Base-by-base conservation (phyloP, 1,140 invertebrate species). In the Hycleus phaleratus region DNA sequence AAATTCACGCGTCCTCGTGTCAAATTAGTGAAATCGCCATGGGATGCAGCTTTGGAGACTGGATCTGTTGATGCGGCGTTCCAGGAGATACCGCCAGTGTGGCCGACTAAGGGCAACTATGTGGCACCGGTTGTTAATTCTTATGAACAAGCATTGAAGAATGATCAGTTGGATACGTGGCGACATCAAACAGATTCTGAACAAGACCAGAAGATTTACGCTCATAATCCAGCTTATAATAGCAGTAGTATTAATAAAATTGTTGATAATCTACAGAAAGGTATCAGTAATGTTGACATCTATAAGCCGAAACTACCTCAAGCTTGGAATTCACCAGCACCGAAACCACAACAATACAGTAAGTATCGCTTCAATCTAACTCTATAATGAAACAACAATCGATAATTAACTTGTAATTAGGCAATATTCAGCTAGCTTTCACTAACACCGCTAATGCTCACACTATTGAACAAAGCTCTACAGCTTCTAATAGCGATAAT, bases 21-120 rank as follows among this genome's bases (percentile, higher is more conserved):
- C 3, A 81, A 83, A 59, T 68, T 86, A 10, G 69, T 86, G 0
- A 81, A 85, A 71, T 83, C 83, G 0, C 86, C 86, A 0, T 88
- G 86, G 86, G 83, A 88, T 62, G 86, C 85, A 2, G 85, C 86
- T 5, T 70, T 87, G 26, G 79, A 85, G 70, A 83, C 84, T 12
- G 86, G 86, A 9, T 82, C 79, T 7, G 84, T 86, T 2, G 85
- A 86, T 38, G 71, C 77, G 2, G 86, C 86, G 40, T 88, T 88
- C 71, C 71, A 81, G 56, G 77, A 82, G 45, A 39, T 73, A 10
- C 63, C 65, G 32, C 68, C 70, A 38, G 59, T 55, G 46, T 70
- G 67, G 64, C 66, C 70, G 8, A 66, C 64, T 8, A 65, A 63
- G 60, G 68, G 69, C 38, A 66, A 65, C 57, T 68, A 62, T 46